These are phyloP conservation scores for Drepana falcataria DNA, from an alignment of 2,888 invertebrate species.

Conservation along the genomic window DNA sequence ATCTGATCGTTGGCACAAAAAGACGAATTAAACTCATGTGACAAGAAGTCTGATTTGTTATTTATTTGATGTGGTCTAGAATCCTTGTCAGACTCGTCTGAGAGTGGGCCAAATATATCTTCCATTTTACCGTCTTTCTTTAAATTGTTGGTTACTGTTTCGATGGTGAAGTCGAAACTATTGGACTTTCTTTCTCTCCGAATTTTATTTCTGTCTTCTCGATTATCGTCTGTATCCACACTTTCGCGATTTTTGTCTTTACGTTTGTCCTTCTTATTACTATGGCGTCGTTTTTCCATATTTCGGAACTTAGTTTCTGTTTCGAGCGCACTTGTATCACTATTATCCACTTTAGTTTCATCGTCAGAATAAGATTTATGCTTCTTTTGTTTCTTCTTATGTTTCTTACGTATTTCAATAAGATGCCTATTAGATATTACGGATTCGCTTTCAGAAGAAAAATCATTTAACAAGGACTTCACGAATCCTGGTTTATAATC, in stretches of 20 bases:
- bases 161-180: constrained; percentile 40
- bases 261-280: constrained; percentile 80
- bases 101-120: constrained; percentile 91
- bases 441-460: constrained; percentile 72
- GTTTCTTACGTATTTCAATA: constrained; percentile 83
- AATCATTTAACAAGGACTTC: constrained; percentile 56
- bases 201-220: constrained; percentile 77
- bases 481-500: constrained; percentile 48
- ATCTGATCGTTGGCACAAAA: constrained; percentile 10
- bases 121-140: constrained; percentile 91
- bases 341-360: constrained; percentile 60
- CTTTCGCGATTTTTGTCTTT: constrained; percentile 78
- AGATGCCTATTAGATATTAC: constrained; percentile 54
- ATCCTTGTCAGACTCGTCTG: constrained; percentile 82
- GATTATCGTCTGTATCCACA: constrained; percentile 61
- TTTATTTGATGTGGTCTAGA: constrained; percentile 22
- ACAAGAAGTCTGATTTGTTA: constrained; percentile 42
- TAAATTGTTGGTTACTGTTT: constrained; percentile 41
- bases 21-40: constrained; percentile 34
- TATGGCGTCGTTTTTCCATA: constrained; percentile 74
- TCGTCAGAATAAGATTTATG: constrained; percentile 83
- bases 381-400: constrained; percentile 91
- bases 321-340: constrained; percentile 36
- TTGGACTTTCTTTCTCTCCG: constrained; percentile 76
- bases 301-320: constrained; percentile 58